Conservation (phyloP, 2,113 vertebrate genomes). For the Rissa tridactyla region DNA sequence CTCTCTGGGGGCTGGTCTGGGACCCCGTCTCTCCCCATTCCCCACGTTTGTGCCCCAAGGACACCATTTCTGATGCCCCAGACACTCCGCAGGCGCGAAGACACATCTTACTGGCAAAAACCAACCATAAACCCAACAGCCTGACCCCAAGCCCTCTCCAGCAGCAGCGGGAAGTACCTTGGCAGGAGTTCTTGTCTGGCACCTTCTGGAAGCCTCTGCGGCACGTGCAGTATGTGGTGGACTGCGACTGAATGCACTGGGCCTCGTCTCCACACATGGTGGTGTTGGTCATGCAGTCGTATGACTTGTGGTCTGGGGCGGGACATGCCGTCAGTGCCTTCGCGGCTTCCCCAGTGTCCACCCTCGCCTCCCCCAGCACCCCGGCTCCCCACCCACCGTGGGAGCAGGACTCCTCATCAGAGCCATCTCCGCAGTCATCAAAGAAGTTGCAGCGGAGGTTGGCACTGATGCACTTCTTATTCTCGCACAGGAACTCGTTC, state of each 20-base stretch:
- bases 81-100: neutral
- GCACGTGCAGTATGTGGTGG: constrained; percentile 88
- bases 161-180: constrained; percentile 70
- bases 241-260: constrained; percentile 80
- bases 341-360: rapidly evolving
- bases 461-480: constrained; percentile 85
- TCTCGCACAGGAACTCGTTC: constrained; percentile 87
- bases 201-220: constrained; percentile 89
- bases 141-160: rapidly evolving
- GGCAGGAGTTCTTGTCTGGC: constrained; percentile 81
- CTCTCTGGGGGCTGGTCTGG: neutral
- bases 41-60: neutral
- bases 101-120: neutral
- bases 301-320: constrained; percentile 81
- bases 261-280: constrained; percentile 90
- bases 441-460: constrained; percentile 91
- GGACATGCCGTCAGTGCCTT: neutral
- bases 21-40: rapidly evolving
- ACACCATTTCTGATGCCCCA: neutral
- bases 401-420: constrained; percentile 85
- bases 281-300: constrained; percentile 84
- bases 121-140: rapidly evolving
- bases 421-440: constrained; percentile 94
- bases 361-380: rapidly evolving
- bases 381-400: constrained; percentile 55